These are phyloP conservation scores for Digitonthophagus gazella DNA, from an alignment of 2,888 invertebrate genomes.

Conservation along the genomic window DNA sequence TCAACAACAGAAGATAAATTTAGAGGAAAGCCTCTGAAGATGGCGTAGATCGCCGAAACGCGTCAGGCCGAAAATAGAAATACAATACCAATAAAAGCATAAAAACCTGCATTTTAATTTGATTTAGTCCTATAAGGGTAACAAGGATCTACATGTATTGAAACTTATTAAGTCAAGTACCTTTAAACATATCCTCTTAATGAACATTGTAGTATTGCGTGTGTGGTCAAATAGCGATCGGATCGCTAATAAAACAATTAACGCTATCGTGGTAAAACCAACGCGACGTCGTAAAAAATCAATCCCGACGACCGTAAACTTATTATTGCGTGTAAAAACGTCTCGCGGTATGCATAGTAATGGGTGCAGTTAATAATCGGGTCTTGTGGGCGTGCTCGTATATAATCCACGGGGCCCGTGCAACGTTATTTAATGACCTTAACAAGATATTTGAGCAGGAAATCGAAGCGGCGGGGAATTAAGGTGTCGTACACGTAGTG, in stretches of 20 bases:
- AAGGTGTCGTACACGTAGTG: background rate
- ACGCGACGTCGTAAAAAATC: background rate
- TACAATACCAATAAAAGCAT: no score
- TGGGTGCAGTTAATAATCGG: background rate
- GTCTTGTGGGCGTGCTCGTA: background rate
- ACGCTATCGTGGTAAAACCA: background rate
- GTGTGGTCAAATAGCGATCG: background rate
- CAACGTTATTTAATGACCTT: background rate
- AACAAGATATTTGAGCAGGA: background rate
- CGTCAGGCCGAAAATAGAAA: no score
- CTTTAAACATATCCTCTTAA: background rate
- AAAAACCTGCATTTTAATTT: no score
- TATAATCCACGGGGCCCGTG: background rate
- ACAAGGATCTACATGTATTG: no score
- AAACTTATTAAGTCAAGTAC: background rate
- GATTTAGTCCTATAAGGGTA: no score
- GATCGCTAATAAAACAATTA: background rate
- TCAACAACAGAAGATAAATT: no score
- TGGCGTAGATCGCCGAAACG: no score
- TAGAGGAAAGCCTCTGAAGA: no score
- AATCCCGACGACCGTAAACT: background rate
- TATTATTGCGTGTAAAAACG: background rate
- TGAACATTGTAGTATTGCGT: background rate
- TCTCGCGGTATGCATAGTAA: background rate
- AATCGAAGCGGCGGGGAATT: background rate